Evolutionary conservation across 30 jellyfish, hydroid and myxozoan genomes (phyloP).

Genomic region (Chironex yamaguchii): DNA sequence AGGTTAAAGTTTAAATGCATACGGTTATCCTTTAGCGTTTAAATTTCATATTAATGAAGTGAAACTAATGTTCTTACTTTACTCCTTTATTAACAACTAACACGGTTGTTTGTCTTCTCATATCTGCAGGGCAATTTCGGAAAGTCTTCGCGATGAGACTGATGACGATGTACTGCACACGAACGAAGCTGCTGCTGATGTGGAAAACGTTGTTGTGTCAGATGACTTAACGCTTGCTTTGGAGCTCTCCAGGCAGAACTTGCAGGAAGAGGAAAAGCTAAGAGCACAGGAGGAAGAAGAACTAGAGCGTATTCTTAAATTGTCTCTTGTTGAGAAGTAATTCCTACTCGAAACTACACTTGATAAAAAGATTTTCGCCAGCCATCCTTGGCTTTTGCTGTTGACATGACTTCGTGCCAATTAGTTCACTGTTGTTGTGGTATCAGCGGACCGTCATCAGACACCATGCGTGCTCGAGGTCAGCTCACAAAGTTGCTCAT

Average conservation of each 20-base stretch:
- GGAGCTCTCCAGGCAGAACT: conserved; percentile 69
- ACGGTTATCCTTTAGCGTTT: too few relatives aligned
- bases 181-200: neutral
- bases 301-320: conserved; percentile 72
- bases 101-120: neutral
- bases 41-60: too few relatives aligned
- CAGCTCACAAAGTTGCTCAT: too few relatives aligned
- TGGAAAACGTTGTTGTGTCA: neutral
- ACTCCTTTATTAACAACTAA: too few relatives aligned
- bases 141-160: conserved; percentile 65
- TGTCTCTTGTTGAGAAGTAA: conserved; percentile 83
- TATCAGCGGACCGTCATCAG: too few relatives aligned
- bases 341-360: neutral
- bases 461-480: too few relatives aligned
- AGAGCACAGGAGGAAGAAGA: conserved; percentile 85
- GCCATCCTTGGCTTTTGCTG: too few relatives aligned
- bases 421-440: too few relatives aligned
- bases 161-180: neutral
- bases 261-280: conserved; percentile 22
- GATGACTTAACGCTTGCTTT: conserved; percentile 65
- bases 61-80: too few relatives aligned
- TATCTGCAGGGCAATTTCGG: conserved; percentile 81
- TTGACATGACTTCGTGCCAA: too few relatives aligned
- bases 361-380: too few relatives aligned
- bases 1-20: too few relatives aligned